Conservation (phyloP, 1,140 invertebrate genomes). For the Copidosoma floridanum region DNA sequence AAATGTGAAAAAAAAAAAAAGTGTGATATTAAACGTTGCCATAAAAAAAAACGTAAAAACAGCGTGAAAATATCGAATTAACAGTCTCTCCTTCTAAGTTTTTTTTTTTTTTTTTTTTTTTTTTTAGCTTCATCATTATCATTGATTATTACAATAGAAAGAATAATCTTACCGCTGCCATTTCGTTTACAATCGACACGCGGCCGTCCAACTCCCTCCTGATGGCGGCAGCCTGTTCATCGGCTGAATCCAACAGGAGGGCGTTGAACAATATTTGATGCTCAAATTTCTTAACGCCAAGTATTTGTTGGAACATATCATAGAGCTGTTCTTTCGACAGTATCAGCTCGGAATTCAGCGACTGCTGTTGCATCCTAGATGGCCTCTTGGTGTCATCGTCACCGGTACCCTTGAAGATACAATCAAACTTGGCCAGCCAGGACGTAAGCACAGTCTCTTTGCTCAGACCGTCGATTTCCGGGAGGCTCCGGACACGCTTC, state of each 20-base stretch:
- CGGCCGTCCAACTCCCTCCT: slow-evolving; percentile 96
- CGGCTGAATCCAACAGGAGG: slow-evolving; percentile 96
- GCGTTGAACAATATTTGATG: slow-evolving; percentile 99
- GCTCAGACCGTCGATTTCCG: slow-evolving; percentile 98
- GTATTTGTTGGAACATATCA: slow-evolving; percentile 99
- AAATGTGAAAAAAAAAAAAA: too few species aligned
- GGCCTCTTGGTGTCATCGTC: slow-evolving; percentile 87
- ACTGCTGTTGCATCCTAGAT: slow-evolving; percentile 81
- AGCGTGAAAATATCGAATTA: too few species aligned
- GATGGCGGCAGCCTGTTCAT: slow-evolving; percentile 99
- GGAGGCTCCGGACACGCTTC: slow-evolving; percentile 92
- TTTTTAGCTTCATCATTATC: too few species aligned
- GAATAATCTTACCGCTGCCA: slow-evolving; percentile 96
- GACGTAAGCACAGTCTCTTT: slow-evolving; percentile 98
- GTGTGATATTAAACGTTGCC: too few species aligned
- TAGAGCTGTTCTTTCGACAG: slow-evolving; percentile 96
- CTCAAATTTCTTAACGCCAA: slow-evolving; percentile 99
- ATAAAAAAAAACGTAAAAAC: too few species aligned
- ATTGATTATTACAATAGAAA: too few species aligned
- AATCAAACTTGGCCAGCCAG: slow-evolving; percentile 99
- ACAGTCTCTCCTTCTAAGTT: too few species aligned
- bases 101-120: too few species aligned
- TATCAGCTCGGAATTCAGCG: slow-evolving; percentile 87
- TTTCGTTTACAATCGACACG: slow-evolving; percentile 93
- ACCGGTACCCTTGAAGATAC: slow-evolving; percentile 91